phyloP scores from a whole-genome alignment of 1,140 invertebrate genomes.

The Drosophila funebris region DNA sequence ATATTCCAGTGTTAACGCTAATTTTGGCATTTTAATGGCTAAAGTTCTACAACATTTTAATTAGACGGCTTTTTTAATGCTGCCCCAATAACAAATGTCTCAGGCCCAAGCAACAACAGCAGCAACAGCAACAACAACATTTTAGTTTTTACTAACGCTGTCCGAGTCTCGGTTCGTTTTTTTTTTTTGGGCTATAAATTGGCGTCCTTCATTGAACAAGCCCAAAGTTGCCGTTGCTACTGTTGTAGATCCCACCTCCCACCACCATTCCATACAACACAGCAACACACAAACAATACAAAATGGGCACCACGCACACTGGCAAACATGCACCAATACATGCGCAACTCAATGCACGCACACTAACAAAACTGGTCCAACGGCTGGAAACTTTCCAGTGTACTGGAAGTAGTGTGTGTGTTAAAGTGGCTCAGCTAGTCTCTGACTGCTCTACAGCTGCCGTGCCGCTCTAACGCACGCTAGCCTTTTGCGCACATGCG shows the following conservation, averaged over 20 bases:
- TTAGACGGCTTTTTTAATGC: constrained; percentile 65
- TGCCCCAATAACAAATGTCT: not conserved
- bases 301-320: constrained; percentile 69
- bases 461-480: constrained; percentile 20
- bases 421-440: constrained; percentile 37
- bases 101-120: constrained; percentile 26
- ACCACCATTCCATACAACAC: not conserved
- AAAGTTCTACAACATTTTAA: constrained; percentile 67
- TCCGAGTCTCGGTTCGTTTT: constrained; percentile 30
- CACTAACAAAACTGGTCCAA: constrained; percentile 9
- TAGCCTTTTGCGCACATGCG: constrained; percentile 48
- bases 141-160: constrained; percentile 52
- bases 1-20: constrained; percentile 45
- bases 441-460: not conserved
- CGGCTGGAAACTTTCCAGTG: constrained; percentile 52
- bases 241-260: not conserved
- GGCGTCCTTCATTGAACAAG: constrained; percentile 81
- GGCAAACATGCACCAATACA: constrained; percentile 36
- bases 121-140: constrained; percentile 36
- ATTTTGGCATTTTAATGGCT: constrained; percentile 59
- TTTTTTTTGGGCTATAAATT: constrained; percentile 72
- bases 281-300: constrained; percentile 58
- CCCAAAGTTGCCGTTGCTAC: constrained; percentile 29
- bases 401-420: constrained; percentile 47
- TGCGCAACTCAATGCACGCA: constrained; percentile 28